Base-by-base conservation (phyloP, 1,140 invertebrate species). In the Hormaphis cornu region DNA sequence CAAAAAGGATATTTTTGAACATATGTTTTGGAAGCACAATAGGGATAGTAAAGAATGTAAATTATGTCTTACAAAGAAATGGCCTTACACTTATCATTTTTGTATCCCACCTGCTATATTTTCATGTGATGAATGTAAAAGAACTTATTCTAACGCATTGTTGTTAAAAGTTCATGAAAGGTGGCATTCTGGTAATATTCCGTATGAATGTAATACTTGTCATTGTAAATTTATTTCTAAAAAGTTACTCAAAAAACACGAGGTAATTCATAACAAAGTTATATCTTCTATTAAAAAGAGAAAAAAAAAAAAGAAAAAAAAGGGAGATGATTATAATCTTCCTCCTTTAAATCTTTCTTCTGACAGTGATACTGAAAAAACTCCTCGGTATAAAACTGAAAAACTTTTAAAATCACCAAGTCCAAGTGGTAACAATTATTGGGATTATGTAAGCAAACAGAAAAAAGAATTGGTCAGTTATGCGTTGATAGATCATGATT, bases 21-120 rank as follows among this genome's bases (percentile, higher is more conserved):
- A 93, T 81, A 78, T 92, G 42, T 91, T 91, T 76, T 93, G 90
- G 90, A 93, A 93, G 76, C 90, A 93, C 77, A 89, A 89, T 14
- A 92, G 89, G 5, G 89, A 92, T 76, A 91, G 89, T 79, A 85
- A 89, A 2, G 77, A 87, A 5, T 93, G 90, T 76, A 90, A 90
- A 77, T 86, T 84, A 75, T 93, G 90, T 78, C 76, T 91, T 5
- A 88, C 91, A 72, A 92, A 92, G 75, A 91, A 91, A 73, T 93
- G 90, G 90, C 89, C 88, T 0, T 89, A 92, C 77, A 87, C 91
- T 10, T 93, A 92, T 79, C 90, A 93, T 75, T 93, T 92, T 75
- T 93, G 90, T 76, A 84, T 87, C 70, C 90, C 90, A 20, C 88
- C 90, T 6, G 79, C 82, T 16, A 79, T 83, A 28, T 92, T 91